phyloP scores from a whole-genome alignment of 2,888 invertebrate genomes.

The Agapostemon virescens region DNA sequence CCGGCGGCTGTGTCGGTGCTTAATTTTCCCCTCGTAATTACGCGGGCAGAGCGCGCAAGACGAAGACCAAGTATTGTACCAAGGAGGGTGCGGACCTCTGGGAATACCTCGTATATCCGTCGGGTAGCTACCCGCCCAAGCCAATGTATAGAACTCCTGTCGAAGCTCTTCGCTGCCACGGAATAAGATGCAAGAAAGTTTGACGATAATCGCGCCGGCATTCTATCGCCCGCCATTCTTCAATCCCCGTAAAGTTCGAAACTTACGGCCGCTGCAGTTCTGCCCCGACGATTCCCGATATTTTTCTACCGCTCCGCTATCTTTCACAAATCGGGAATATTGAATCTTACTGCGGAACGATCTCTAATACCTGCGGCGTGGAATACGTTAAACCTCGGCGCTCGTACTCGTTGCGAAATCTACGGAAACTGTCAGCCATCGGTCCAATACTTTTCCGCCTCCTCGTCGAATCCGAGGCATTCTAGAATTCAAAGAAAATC shows the following conservation, averaged over 20 bases:
- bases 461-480: not conserved
- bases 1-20: slow-evolving; percentile 80
- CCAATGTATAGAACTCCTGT: slow-evolving; percentile 62
- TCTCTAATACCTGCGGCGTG: not conserved
- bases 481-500: not conserved
- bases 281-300: not conserved
- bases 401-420: not conserved
- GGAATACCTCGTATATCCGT: slow-evolving; percentile 67
- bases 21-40: slow-evolving; percentile 81
- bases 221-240: slow-evolving; percentile 29
- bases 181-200: slow-evolving; percentile 60
- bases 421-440: not conserved
- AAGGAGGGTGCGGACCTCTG: slow-evolving; percentile 68
- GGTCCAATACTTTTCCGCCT: not conserved
- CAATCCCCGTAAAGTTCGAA: slow-evolving; percentile 10
- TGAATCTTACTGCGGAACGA: not conserved
- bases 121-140: slow-evolving; percentile 56
- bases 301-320: not conserved
- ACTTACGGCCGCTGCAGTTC: not conserved
- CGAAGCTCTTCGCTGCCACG: slow-evolving; percentile 51
- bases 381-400: not conserved
- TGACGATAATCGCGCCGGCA: slow-evolving; percentile 44
- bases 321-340: not conserved
- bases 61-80: slow-evolving; percentile 70
- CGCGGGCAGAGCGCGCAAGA: slow-evolving; percentile 74